These are phyloP conservation scores for Bostrychus sinensis DNA, from an alignment of 2,113 vertebrate genomes.

Conservation along the genomic window DNA sequence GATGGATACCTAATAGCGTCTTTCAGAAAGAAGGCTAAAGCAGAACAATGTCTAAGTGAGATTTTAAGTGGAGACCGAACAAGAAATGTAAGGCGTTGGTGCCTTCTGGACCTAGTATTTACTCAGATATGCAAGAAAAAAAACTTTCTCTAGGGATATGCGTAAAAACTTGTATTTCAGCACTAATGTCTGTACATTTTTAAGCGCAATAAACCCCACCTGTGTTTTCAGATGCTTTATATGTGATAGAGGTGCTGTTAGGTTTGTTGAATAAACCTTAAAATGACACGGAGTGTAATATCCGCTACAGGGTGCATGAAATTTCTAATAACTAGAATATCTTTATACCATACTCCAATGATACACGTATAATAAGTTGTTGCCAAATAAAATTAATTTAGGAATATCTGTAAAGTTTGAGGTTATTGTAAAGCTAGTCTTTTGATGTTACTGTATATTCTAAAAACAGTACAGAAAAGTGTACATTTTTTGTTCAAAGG, in stretches of 20 bases:
- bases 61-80: neutral
- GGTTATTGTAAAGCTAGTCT: neutral
- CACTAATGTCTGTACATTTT: constrained; percentile 2
- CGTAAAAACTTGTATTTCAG: neutral
- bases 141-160: neutral
- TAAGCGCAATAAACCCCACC: neutral
- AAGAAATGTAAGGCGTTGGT: neutral
- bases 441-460: neutral
- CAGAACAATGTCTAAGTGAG: neutral
- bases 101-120: neutral
- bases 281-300: neutral
- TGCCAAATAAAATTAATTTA: neutral
- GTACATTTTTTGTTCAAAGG: neutral
- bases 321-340: neutral
- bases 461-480: neutral
- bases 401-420: neutral
- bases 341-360: neutral
- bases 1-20: too few relatives aligned
- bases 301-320: neutral
- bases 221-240: neutral
- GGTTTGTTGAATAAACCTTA: neutral
- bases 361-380: neutral
- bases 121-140: neutral
- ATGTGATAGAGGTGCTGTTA: neutral
- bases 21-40: too few relatives aligned